Evolutionary conservation across 2,797 vertebrate species (phyloP).

Genomic region (Silurus lanzhouensis): DNA sequence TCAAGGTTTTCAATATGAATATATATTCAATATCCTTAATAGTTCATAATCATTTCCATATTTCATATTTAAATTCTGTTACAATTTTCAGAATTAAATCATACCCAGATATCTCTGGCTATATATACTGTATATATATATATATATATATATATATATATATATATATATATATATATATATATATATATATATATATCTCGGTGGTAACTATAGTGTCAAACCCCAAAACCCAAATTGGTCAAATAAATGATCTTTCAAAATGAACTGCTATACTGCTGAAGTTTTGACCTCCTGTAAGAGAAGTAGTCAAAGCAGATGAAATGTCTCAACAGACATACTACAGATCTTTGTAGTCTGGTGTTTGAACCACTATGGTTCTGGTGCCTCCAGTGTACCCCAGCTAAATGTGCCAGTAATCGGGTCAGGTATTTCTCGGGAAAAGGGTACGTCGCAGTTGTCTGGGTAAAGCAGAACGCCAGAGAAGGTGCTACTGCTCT

Average conservation of each 20-base stretch:
- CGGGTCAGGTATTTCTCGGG: slow-evolving; percentile 10
- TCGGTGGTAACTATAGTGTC: background rate
- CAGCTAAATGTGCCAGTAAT: slow-evolving; percentile 40
- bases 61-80: background rate
- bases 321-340: background rate
- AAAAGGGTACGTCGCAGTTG: slow-evolving; percentile 58
- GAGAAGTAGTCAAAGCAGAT: slow-evolving; percentile 1
- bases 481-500: slow-evolving; percentile 68
- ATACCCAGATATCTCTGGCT: background rate
- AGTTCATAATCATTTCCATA: background rate
- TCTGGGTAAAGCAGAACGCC: slow-evolving; percentile 73
- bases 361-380: background rate
- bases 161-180: no score
- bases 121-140: background rate
- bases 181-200: no score
- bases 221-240: background rate
- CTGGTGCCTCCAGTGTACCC: slow-evolving; percentile 24
- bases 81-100: background rate
- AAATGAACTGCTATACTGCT: background rate
- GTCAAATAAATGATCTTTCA: background rate
- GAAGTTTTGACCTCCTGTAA: background rate
- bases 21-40: no score
- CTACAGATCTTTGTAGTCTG: background rate
- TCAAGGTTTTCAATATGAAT: no score
- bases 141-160: no score